A percentile compares a stretch with the other conserved stretches of the same genome.
Evolutionary conservation across 2,113 vertebrate species (phyloP).

Genomic region (Hydrochoerus hydrochaeris): DNA sequence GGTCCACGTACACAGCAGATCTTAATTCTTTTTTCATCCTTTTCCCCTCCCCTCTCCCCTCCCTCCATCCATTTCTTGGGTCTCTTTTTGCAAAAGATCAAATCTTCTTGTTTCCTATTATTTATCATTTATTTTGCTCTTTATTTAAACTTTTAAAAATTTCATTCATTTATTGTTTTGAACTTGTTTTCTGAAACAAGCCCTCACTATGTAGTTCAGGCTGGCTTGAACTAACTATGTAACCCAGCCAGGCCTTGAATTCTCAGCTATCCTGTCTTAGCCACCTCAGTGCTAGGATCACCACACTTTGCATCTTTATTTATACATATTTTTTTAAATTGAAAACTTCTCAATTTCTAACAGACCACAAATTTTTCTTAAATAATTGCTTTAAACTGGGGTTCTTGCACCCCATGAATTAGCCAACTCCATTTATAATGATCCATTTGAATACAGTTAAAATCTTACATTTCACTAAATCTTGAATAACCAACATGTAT

Average conservation of each 20-base stretch:
- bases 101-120: not conserved
- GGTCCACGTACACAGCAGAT: not conserved
- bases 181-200: not conserved
- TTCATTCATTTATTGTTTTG: not conserved
- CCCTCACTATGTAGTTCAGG: not conserved
- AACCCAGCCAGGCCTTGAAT: not conserved
- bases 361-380: slow-evolving; percentile 42
- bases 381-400: slow-evolving; percentile 44
- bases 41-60: not conserved
- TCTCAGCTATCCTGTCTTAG: not conserved
- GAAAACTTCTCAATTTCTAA: slow-evolving; percentile 45
- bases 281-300: not conserved
- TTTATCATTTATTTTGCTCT: not conserved
- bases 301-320: not conserved
- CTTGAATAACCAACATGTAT: slow-evolving; percentile 54
- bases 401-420: slow-evolving; percentile 38
- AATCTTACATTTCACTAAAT: slow-evolving; percentile 32
- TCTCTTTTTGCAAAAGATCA: not conserved
- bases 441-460: slow-evolving; percentile 57
- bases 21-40: not conserved
- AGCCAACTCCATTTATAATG: slow-evolving; percentile 54
- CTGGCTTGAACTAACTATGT: not conserved
- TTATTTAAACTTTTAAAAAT: not conserved
- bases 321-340: not conserved
- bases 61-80: not conserved